Conservation (phyloP, 2,888 invertebrate species). For the Drosophila tanythrix region DNA sequence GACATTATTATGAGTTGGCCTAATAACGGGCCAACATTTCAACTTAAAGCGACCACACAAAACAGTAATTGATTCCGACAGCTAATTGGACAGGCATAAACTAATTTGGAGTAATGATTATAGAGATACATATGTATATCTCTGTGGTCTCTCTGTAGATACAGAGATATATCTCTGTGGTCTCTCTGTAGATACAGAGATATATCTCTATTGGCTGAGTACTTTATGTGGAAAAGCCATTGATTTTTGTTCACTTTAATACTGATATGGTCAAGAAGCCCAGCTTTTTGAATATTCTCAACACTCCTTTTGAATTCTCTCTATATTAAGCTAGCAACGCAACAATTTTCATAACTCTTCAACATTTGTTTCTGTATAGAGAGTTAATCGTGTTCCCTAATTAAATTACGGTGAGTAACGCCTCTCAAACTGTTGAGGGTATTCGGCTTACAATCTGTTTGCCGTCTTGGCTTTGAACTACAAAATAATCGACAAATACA, state of each 20-base stretch:
- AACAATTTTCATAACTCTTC: background rate
- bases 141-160: background rate
- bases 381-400: slow-evolving; percentile 21
- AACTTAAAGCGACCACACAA: slow-evolving; percentile 23
- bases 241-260: background rate
- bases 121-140: background rate
- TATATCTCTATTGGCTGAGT: background rate
- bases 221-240: background rate
- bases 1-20: slow-evolving; percentile 14
- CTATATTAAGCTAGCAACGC: no score
- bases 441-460: slow-evolving; percentile 17
- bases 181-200: background rate
- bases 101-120: background rate
- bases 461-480: background rate
- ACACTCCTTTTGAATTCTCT: background rate
- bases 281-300: background rate
- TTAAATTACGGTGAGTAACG: slow-evolving; percentile 43
- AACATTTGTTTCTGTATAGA: slow-evolving; percentile 1
- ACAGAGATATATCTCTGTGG: background rate
- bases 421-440: slow-evolving; percentile 16
- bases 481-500: background rate
- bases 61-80: background rate
- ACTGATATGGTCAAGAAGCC: background rate
- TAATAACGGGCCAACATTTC: slow-evolving; percentile 13
- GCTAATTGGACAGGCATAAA: slow-evolving; percentile 8